Evolutionary conservation across 2,888 invertebrate genomes (phyloP).

Genomic region (Tolmerus cingulatus): DNA sequence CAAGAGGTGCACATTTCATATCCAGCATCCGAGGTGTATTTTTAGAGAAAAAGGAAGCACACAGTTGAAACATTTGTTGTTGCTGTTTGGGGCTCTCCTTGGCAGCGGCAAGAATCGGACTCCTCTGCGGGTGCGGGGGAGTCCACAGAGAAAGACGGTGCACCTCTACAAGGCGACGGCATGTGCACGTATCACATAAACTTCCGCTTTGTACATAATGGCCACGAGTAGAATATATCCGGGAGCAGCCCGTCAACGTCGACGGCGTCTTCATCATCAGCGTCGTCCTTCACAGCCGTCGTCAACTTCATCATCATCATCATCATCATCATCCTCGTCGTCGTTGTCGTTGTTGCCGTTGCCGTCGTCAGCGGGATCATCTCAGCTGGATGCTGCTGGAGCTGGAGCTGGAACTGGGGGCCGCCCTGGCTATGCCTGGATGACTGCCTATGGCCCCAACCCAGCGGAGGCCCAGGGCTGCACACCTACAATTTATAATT

Average conservation of each 20-base stretch:
- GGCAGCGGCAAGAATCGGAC: constrained; percentile 11
- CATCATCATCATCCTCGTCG: neutral
- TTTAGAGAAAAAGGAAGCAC: constrained; percentile 24
- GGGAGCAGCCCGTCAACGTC: constrained; percentile 4
- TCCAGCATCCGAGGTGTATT: constrained; percentile 31
- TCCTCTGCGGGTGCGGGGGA: neutral
- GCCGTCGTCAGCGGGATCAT: neutral
- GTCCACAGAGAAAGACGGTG: neutral
- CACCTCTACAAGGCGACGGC: neutral
- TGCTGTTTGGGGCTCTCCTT: neutral
- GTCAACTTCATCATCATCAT: constrained; percentile 31
- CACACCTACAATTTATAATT: constrained; percentile 53
- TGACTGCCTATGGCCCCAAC: neutral
- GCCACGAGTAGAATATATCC: constrained; percentile 20
- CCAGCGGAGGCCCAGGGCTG: neutral
- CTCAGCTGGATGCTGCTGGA: neutral
- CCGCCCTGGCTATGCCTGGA: neutral
- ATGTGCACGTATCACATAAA: constrained; percentile 26
- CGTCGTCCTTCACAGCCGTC: constrained; percentile 18
- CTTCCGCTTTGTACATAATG: constrained; percentile 31
- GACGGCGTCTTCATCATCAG: constrained; percentile 15
- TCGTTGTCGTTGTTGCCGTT: neutral
- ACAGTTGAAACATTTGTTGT: constrained; percentile 25
- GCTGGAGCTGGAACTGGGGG: neutral
- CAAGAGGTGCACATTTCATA: constrained; percentile 18